These are phyloP conservation scores for Proterorhinus semilunaris DNA, from an alignment of 2,113 vertebrate genomes.

Conservation along the genomic window DNA sequence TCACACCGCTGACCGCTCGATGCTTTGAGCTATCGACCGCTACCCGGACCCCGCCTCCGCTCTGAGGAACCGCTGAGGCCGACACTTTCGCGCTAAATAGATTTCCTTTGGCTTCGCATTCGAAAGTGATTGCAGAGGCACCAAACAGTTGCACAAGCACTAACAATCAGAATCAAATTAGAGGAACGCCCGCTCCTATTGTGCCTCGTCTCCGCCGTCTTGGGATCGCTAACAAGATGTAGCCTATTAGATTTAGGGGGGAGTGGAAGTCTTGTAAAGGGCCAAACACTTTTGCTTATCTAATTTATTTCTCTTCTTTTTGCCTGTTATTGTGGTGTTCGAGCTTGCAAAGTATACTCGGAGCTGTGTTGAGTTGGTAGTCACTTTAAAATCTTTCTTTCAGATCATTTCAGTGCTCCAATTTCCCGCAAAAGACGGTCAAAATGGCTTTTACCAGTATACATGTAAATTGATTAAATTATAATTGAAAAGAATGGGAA, in stretches of 20 bases:
- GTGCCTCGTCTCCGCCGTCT: conserved; percentile 9
- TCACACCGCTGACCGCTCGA: conserved; percentile 22
- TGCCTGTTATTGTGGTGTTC: no score
- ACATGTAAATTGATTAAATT: no score
- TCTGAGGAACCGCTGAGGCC: conserved; percentile 42
- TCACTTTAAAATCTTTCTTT: no score
- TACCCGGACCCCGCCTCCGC: conserved; percentile 7
- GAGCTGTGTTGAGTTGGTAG: no score
- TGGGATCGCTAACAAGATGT: conserved; percentile 52
- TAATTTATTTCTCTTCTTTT: no score
- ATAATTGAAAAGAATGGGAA: no score
- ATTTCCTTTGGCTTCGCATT: background rate
- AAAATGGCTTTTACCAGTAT: no score
- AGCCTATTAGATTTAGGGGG: conserved; percentile 48
- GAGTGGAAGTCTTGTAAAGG: conserved; percentile 34
- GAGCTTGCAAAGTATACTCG: no score
- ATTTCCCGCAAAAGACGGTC: no score
- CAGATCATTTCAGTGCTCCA: no score
- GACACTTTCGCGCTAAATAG: background rate
- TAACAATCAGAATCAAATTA: background rate
- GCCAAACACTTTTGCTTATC: no score
- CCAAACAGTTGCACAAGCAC: background rate
- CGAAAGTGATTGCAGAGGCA: background rate
- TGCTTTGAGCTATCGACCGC: conserved; percentile 44
- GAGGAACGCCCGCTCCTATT: conserved; percentile 7